Base-by-base conservation (phyloP, 2,888 invertebrate genomes). In the Chaetogeoica ovagalla region DNA sequence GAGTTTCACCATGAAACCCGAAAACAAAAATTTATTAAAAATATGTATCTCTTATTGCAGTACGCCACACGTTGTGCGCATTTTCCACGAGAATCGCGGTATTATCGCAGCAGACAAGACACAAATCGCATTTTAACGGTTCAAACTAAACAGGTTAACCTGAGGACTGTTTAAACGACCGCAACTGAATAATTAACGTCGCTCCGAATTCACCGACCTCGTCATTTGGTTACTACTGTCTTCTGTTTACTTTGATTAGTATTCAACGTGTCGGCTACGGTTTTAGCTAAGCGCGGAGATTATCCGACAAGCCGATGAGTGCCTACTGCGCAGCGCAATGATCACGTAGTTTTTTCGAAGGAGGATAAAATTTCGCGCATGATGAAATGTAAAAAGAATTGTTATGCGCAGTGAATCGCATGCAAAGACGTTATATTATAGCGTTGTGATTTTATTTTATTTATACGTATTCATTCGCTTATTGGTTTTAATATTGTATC, bases 71-170 rank as follows among this genome's bases (percentile, higher is more conserved):
- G 21, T 43, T 7, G 59, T 13, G 13, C 9, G 68, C 23, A 48
- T 17, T 52, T 15, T 5, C 13, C 43, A 39, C 43, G 13, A n/a
- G 8, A 23, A 23, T 52, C 19, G 19, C 37, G 37, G 37, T 70
- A 48, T n/a, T 57, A 57, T 70, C 13, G 30, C 30, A 9, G 30
- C 30, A 9, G 19, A 72, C 19, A n/a, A 1, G 30, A 4, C 30
- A 37, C 63, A 55, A 63, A 74, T 65, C 0, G 37, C 30, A 39
- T 74, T 55, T 65, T 74, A 55, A 74, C 39, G 55, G 55, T 65
- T 55, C 1, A 48, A 23, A 74, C 23, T 21, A 19, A 65, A 39
- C 23, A 4, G 3, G 23, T 57, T 39, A 57, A 57, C 55, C 55
- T 39, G 19, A 39, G n/a, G n/a, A 65, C 39, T 74, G 74, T 39